These are phyloP conservation scores for Ctenosaura bakeri DNA, from an alignment of 2,797 vertebrate genomes.

Conservation along the genomic window DNA sequence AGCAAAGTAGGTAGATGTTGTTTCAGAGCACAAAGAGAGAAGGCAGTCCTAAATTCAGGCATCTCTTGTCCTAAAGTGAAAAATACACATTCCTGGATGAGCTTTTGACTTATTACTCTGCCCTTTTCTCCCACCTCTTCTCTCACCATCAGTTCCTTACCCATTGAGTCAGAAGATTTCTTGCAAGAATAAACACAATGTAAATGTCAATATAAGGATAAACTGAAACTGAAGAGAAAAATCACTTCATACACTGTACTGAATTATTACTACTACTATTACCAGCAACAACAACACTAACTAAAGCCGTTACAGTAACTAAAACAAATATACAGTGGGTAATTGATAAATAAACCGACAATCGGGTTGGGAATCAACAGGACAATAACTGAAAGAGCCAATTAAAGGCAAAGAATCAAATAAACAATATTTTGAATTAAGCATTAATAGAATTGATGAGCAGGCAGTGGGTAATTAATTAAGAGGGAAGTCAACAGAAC, in stretches of 20 bases:
- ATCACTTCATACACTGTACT: neutral
- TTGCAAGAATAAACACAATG: neutral
- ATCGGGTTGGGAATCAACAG: conserved; percentile 60
- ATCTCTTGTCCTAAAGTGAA: neutral
- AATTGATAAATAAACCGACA: conserved; percentile 62
- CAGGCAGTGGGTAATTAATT: conserved; percentile 74
- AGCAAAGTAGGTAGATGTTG: too few relatives aligned
- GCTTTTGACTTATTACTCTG: neutral
- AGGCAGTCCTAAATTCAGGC: neutral
- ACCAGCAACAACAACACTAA: too few relatives aligned
- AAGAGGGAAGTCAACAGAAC: conserved; percentile 66
- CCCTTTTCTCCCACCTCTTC: neutral
- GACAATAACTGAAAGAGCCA: conserved; percentile 65
- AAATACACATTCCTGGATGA: neutral
- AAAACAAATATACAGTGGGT: conserved; percentile 41
- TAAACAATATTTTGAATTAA: conserved; percentile 65
- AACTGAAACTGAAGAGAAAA: conserved; percentile 16
- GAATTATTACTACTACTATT: neutral
- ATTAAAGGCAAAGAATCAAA: conserved; percentile 72
- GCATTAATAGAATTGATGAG: conserved; percentile 65
- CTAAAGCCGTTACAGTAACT: neutral
- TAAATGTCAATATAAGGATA: too few relatives aligned
- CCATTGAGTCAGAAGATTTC: neutral
- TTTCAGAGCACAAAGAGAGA: neutral
- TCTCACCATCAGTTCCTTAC: neutral